Evolutionary conservation across 2,797 vertebrate species (phyloP).

Genomic region (Schizopygopsis malacanthus): DNA sequence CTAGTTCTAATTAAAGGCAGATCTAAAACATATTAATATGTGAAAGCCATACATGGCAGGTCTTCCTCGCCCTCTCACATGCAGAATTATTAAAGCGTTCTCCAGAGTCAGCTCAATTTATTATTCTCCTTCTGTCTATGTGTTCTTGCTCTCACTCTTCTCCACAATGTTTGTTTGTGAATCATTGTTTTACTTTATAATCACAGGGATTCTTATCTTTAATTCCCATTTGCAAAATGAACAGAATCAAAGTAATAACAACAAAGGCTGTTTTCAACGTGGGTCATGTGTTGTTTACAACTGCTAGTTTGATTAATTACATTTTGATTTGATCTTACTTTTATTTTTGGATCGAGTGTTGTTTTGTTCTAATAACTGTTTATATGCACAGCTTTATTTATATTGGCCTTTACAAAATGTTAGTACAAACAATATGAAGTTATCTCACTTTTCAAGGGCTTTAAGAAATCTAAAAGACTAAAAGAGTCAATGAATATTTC

Average conservation of each 20-base stretch:
- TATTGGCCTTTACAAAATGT: conserved; percentile 23
- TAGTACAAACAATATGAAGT: conserved; percentile 11
- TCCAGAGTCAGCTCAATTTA: conserved; percentile 4
- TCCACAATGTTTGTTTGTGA: conserved; percentile 42
- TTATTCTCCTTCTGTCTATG: not conserved
- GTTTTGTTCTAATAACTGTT: conserved; percentile 36
- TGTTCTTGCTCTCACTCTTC: not conserved
- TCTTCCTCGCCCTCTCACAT: conserved; percentile 36
- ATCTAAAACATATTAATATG: conserved; percentile 63
- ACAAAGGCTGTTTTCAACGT: conserved; percentile 47
- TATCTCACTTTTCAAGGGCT: conserved; percentile 35
- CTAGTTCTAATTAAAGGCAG: conserved; percentile 57
- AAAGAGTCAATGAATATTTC: conserved; percentile 8
- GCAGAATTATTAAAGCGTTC: conserved; percentile 47
- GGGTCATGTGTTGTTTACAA: conserved; percentile 53
- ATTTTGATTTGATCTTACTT: conserved; percentile 55
- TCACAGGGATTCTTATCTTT: conserved; percentile 57
- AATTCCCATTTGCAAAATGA: conserved; percentile 53
- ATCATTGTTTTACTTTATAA: conserved; percentile 49
- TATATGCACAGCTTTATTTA: conserved; percentile 6
- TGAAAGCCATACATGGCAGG: conserved; percentile 58
- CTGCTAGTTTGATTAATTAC: conserved; percentile 52
- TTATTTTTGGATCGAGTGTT: conserved; percentile 47
- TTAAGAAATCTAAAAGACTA: conserved; percentile 36
- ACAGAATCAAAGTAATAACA: conserved; percentile 54